Base-by-base conservation (phyloP, 2,888 invertebrate genomes). In the Volucella inanis region DNA sequence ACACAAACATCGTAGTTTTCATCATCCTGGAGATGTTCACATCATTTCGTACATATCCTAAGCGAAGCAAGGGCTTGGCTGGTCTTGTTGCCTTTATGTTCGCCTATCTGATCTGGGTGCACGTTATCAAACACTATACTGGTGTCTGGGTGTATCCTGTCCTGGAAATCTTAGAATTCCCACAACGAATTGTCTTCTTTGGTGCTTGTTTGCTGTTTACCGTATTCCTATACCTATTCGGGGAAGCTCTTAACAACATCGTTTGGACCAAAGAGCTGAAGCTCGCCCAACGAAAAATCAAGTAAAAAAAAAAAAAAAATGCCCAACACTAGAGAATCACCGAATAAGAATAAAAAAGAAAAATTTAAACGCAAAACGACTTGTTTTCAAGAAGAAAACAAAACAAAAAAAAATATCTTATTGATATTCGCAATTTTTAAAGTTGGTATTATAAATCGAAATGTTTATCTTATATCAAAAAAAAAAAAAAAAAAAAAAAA, bases 91-190 rank as follows among this genome's bases (percentile, higher is more conserved):
- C 91, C 2, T 96, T 97, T 89, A 95, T 96, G 94, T 88, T 94
- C 8, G 89, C 92, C 71, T 98, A 98, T 92, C 93, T 96, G 83
- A 89, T 95, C 50, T 98, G 98, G 98, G 92, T 97, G 65, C 96
- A 96, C 90, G 92, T 96, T 39, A 95, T 97, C 71, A 95, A 95
- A 90, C 93, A 94, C 87, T 94, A 94, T 87, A 95, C 95, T 38
- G 96, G 96, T 52, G 93, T 95, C 87, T 98, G 98, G 98, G 98
- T 98, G 0, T 99, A 99, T 91, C 98, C 98, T 0, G 94, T 99
- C 57, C 93, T 98, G 87, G 94, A 95, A 79, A 95, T 97, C 0
- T 92, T 99, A 55, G 94, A 95, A 89, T 93, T 95, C 90, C 95
- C 96, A 12, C 91, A 95, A 87, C 94, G 97, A 89, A 93, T 95